Evolutionary conservation across 1,140 invertebrate genomes (phyloP).

Genomic region (Camponotus pennsylvanicus): DNA sequence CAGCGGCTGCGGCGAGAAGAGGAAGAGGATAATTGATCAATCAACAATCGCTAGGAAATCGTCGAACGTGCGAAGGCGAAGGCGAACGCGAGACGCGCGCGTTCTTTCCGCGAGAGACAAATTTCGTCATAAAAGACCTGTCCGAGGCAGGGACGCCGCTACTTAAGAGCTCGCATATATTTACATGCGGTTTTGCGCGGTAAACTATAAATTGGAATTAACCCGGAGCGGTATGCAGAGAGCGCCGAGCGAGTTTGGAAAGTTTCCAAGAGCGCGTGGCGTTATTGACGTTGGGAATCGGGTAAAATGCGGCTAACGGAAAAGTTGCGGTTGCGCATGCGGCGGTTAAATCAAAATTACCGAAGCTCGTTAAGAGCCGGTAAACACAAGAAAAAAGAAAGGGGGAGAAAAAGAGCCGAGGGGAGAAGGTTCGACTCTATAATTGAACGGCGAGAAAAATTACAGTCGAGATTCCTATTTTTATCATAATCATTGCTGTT

Average conservation of each 20-base stretch:
- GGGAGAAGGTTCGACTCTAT: too few relatives aligned
- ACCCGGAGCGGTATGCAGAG: slow-evolving; percentile 28
- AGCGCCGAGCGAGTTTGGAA: slow-evolving; percentile 42
- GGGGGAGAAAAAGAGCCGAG: neutral
- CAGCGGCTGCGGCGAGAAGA: neutral
- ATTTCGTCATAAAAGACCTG: slow-evolving; percentile 31
- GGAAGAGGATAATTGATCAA: slow-evolving; percentile 33
- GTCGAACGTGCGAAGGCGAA: neutral
- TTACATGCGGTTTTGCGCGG: slow-evolving; percentile 21
- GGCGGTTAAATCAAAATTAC: slow-evolving; percentile 46
- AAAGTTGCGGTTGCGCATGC: slow-evolving; percentile 29
- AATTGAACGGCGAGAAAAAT: too few relatives aligned
- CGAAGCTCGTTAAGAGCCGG: slow-evolving; percentile 5
- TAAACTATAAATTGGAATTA: slow-evolving; percentile 62
- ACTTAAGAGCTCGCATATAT: slow-evolving; percentile 43
- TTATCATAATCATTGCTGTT: too few relatives aligned
- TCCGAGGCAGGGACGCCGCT: neutral
- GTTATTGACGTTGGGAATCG: slow-evolving; percentile 51
- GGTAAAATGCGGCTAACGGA: slow-evolving; percentile 38
- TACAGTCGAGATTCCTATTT: too few relatives aligned
- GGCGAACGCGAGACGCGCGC: neutral
- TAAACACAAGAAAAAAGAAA: slow-evolving; percentile 47
- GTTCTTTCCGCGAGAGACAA: neutral
- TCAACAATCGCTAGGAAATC: slow-evolving; percentile 22
- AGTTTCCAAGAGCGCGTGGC: slow-evolving; percentile 34